phyloP scores from a whole-genome alignment of 2,113 vertebrate genomes.

The Delphinapterus leucas region DNA sequence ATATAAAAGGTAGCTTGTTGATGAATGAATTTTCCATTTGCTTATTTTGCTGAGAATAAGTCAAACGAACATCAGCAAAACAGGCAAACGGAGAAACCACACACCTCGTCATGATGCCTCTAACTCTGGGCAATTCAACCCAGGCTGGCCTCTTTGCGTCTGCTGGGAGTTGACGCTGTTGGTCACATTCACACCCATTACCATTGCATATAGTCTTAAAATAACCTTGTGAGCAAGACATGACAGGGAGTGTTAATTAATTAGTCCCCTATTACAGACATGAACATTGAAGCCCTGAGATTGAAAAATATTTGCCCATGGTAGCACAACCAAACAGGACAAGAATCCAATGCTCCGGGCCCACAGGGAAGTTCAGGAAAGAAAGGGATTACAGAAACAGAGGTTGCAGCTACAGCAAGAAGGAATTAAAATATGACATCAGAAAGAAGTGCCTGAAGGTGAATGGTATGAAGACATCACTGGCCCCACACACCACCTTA shows the following conservation, averaged over 20 bases:
- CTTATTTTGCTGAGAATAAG: conserved; percentile 61
- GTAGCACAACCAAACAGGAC: neutral
- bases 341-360: conserved; percentile 26
- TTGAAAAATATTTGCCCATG: conserved; percentile 4
- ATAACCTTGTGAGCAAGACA: neutral
- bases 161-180: neutral
- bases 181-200: conserved; percentile 8
- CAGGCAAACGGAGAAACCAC: conserved; percentile 33
- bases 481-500: neutral
- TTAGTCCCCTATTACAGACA: neutral
- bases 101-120: neutral
- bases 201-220: neutral
- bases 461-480: neutral
- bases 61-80: conserved; percentile 49
- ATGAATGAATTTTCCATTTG: conserved; percentile 54
- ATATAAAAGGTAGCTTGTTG: conserved; percentile 15
- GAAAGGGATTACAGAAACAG: neutral
- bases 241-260: conserved; percentile 7
- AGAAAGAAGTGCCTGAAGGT: conserved; percentile 19
- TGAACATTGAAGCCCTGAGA: neutral
- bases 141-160: neutral
- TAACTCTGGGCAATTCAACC: neutral
- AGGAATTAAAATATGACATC: conserved; percentile 28
- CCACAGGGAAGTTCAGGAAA: neutral
- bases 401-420: neutral